Conservation (phyloP, 2,888 invertebrate genomes). For the Erebia epiphron region DNA sequence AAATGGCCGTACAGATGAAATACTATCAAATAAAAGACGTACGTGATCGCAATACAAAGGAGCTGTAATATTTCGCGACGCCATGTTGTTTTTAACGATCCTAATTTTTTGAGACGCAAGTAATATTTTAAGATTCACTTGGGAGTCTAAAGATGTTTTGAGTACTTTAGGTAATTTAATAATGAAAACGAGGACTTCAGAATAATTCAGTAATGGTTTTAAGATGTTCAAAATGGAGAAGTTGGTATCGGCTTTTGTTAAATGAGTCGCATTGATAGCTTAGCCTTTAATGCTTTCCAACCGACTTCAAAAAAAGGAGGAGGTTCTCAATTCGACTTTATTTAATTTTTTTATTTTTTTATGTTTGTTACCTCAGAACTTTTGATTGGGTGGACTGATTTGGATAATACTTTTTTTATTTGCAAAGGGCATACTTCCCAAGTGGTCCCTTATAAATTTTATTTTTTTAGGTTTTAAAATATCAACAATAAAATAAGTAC, state of each 20-base stretch:
- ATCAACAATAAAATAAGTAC: no score
- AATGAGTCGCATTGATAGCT: no score
- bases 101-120: constrained; percentile 24
- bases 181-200: not conserved
- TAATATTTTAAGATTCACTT: constrained; percentile 26
- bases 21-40: constrained; percentile 35
- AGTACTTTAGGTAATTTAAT: constrained; percentile 3
- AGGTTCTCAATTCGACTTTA: no score
- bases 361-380: no score
- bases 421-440: no score
- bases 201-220: not conserved
- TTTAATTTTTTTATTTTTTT: no score
- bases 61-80: constrained; percentile 19
- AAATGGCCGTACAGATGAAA: constrained; percentile 33
- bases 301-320: no score
- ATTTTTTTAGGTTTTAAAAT: no score
- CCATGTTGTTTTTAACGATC: constrained; percentile 24
- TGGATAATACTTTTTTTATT: no score
- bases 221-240: not conserved
- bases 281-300: no score
- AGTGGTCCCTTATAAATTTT: no score
- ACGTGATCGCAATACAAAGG: constrained; percentile 29
- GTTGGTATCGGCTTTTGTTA: not conserved
- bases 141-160: not conserved
- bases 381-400: no score